Evolutionary conservation across 2,888 invertebrate species (phyloP), one percentile per base, ranked within the genome.

Genomic region (Subacronicta megacephala): DNA sequence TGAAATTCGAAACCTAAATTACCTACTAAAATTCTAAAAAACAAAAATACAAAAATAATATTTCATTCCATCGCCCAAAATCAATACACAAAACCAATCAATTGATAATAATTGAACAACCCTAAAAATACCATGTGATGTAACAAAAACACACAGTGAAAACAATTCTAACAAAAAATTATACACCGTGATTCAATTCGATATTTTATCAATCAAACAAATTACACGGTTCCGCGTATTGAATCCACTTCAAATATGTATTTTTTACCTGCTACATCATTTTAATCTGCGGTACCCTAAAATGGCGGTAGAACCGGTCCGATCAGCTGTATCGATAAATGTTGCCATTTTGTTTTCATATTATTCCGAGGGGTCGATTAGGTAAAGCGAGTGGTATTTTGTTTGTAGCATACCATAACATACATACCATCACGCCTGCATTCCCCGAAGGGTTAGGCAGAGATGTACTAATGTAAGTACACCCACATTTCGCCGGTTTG

Each of bases 271-370:
- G 61, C 52, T 40, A 50, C 33, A 58, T 56, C 61, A 23, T 64
- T 68, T 66, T 80, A 73, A 78, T 66, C 67, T 52, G 52, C 44
- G 51, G 44, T 26, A 47, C 59, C 53, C 64, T 62, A 64, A 74
- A 67, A 49, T 52, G 36, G 57, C 46, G 29, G 35, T 16, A n/a
- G 26, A 17, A 35, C 13, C 43, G 60, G 58, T 54, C 64, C 68
- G 72, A 78, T 81, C 76, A 74, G 60, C 49, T 60, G 68, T 54
- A 49, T 38, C 74, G 67, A 81, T 77, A 74, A 75, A 66, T 68
- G 47, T 46, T 15, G 37, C 20, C 50, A 56, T 72, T 62, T 75
- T 73, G 67, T 70, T 75, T 70, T 71, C 58, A 51, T 68, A 53
- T 54, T 55, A 49, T 35, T 54, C 13, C n/a, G 7, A 31, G 55